Conservation (phyloP, 2,113 vertebrate species). For the Coregonus clupeaformis region DNA sequence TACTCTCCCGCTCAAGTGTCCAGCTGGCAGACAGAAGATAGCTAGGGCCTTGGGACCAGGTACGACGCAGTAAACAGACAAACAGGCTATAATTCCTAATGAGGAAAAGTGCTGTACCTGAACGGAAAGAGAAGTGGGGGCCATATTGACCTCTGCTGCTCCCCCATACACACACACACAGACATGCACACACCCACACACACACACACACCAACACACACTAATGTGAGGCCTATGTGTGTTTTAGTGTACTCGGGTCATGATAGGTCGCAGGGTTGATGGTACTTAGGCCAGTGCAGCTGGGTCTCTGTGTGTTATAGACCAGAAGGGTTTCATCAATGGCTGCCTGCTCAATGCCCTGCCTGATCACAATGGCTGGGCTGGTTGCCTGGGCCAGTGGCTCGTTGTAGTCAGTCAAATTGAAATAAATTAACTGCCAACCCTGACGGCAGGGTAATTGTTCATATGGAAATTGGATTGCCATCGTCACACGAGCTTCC, state of each 20-base stretch:
- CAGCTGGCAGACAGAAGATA: conserved; percentile 68
- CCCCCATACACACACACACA: conserved; percentile 41
- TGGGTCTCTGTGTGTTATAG: conserved; percentile 39
- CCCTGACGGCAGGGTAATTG: conserved; percentile 73
- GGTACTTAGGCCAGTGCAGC: conserved; percentile 56
- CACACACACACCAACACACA: conserved; percentile 11
- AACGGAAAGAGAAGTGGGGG: conserved; percentile 15
- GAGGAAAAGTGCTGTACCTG: conserved; percentile 54
- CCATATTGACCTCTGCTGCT: conserved; percentile 17
- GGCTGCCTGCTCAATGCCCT: conserved; percentile 29
- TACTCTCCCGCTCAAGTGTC: conserved; percentile 56
- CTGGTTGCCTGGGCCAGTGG: conserved; percentile 45
- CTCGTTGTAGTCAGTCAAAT: conserved; percentile 69
- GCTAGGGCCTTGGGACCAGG: conserved; percentile 62
- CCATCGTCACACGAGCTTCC: conserved; percentile 60
- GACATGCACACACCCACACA: conserved; percentile 40
- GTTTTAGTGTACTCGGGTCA: conserved; percentile 26
- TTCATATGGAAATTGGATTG: conserved; percentile 77
- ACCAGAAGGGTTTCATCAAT: conserved; percentile 36
- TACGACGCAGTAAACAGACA: conserved; percentile 57
- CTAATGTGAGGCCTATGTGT: neutral
- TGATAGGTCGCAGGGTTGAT: conserved; percentile 48
- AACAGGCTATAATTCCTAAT: conserved; percentile 60
- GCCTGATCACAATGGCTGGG: conserved; percentile 55
- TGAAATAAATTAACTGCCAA: conserved; percentile 79